phyloP scores from a whole-genome alignment of 2,113 vertebrate species.

The Cheilinus undulatus region DNA sequence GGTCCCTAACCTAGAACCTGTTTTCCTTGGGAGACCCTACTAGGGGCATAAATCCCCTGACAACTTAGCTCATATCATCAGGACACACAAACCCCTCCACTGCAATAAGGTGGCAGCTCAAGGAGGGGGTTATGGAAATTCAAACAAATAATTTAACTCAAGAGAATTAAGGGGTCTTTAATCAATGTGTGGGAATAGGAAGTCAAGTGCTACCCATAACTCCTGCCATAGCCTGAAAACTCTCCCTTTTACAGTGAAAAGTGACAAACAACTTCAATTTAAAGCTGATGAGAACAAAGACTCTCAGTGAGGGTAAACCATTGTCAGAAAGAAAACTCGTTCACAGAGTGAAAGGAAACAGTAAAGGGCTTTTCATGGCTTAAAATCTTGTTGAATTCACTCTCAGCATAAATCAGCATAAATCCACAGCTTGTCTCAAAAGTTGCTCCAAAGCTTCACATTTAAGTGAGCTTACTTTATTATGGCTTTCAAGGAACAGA shows the following conservation, averaged over 20 bases:
- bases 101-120: no score
- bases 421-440: slow-evolving; percentile 48
- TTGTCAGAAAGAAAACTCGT: slow-evolving; percentile 40
- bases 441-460: slow-evolving; percentile 45
- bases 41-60: no score
- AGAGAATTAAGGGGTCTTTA: no score
- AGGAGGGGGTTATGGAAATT: no score
- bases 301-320: slow-evolving; percentile 38
- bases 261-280: slow-evolving; percentile 29
- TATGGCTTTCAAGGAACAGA: slow-evolving; percentile 34
- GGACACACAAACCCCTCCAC: no score
- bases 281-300: slow-evolving; percentile 33
- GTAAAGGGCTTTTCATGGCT: slow-evolving; percentile 22
- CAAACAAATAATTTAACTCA: no score
- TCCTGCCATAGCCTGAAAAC: neutral
- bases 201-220: slow-evolving; percentile 8
- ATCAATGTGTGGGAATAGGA: slow-evolving; percentile 3
- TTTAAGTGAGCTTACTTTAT: slow-evolving; percentile 60
- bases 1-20: no score
- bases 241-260: neutral
- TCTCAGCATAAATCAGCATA: slow-evolving; percentile 58
- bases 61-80: no score
- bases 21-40: no score
- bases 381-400: slow-evolving; percentile 68
- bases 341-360: slow-evolving; percentile 27